Evolutionary conservation across 2,113 vertebrate species (phyloP), one percentile per base, ranked within the genome.

Genomic region (Anhinga rufa): DNA sequence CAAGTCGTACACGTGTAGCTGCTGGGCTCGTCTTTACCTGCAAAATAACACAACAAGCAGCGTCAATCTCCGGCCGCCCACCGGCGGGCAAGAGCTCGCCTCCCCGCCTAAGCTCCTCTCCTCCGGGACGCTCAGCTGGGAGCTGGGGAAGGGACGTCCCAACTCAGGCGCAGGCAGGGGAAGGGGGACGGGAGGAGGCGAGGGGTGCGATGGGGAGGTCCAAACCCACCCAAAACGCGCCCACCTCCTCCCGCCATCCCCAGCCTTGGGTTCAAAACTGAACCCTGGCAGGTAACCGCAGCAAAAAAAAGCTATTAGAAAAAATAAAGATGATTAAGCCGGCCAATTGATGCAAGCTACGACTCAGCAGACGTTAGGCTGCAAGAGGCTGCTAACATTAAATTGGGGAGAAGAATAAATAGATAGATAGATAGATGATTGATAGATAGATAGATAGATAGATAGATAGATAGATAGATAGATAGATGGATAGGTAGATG

Each of bases 1-100:
- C 99, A 99, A 96, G 99, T 99, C 95, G 99, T 99, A 99, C 99
- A 99, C 97, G 99, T 99, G 97, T 99, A 99, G 98, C 99, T 99
- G 98, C 99, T 99, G 88, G 99, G 99, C 98, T 99, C 99, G 95
- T 99, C 99, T 98, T 99, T 99, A 98, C 99, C 99, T 99, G 98
- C 94, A 97, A 98, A 98, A 98, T 90, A 98, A 96, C 88, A 99
- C 96, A 99, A 98, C 96, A 98, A 81, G 96, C 97, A 95, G 96
- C 83, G 98, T 98, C 96, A 98, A 97, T 98, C 97, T 98, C 97
- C 69, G 11, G 95, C 96, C 66, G 38, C 89, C 95, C 87, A 52
- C 74, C 4, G 12, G 90, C 22, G 2, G 90, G 86, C 38, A 31
- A 95, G 66, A 54, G 49, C 91, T 95, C 61, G 1, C 70, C 60